Percentiles rank a stretch among this genome's conserved stretches.
These are phyloP conservation scores for Oceanites oceanicus DNA, from an alignment of 2,113 vertebrate species.

Conservation along the genomic window DNA sequence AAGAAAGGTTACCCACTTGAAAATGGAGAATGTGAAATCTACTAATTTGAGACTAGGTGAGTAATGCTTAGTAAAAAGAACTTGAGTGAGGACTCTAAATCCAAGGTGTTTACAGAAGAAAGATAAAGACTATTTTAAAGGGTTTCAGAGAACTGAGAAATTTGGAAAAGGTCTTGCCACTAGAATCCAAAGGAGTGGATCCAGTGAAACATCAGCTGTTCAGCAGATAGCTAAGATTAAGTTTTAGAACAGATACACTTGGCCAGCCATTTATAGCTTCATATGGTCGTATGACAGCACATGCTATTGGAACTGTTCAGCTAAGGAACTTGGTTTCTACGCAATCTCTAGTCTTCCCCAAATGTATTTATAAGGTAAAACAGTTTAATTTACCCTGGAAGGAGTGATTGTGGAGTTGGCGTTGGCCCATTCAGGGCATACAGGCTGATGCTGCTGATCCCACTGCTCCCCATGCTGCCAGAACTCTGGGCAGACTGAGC, in stretches of 20 bases:
- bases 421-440: constrained; percentile 87
- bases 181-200: background rate
- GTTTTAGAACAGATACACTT: background rate
- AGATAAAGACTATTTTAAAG: background rate
- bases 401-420: constrained; percentile 83
- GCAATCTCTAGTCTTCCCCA: background rate
- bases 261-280: background rate
- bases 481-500: constrained; percentile 75
- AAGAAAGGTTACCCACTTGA: background rate
- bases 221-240: background rate
- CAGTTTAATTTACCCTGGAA: constrained; percentile 81
- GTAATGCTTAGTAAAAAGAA: background rate
- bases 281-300: background rate
- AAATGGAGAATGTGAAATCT: background rate
- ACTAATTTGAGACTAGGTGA: background rate
- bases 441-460: constrained; percentile 87
- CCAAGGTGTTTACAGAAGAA: background rate
- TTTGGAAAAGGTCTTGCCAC: background rate
- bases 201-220: background rate
- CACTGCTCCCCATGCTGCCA: constrained; percentile 90
- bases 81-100: background rate
- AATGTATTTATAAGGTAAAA: background rate
- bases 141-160: background rate
- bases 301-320: background rate
- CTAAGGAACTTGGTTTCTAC: background rate